Conservation (phyloP, 2,113 vertebrate species). For the Dolichotis patagonum region DNA sequence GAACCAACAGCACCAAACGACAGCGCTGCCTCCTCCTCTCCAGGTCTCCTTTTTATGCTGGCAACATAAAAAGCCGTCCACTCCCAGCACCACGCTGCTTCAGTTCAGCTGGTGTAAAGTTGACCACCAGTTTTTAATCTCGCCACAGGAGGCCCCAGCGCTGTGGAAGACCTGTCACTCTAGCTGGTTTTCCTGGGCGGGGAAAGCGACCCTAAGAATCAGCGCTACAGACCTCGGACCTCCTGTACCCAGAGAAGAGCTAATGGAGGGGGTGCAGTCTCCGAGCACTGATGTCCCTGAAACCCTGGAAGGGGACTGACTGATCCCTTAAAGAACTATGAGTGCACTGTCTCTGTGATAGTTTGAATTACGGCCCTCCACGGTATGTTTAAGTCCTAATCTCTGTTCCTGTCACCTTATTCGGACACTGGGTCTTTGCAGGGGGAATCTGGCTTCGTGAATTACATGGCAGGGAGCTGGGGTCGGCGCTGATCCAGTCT, state of each 20-base stretch:
- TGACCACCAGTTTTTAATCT: too few species aligned
- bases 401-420: not conserved
- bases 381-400: not conserved
- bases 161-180: not conserved
- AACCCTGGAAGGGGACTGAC: not conserved
- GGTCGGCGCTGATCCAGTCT: too few species aligned
- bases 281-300: not conserved
- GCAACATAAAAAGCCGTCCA: too few species aligned
- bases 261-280: not conserved
- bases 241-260: not conserved
- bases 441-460: not conserved
- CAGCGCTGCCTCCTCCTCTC: too few species aligned
- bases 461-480: too few species aligned
- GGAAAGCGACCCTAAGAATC: accelerated
- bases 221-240: not conserved
- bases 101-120: too few species aligned
- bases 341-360: not conserved
- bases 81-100: too few species aligned
- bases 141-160: too few species aligned
- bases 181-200: not conserved
- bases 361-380: not conserved
- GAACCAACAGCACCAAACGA: too few species aligned
- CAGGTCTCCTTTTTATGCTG: too few species aligned
- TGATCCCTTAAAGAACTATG: not conserved
- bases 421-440: not conserved